Evolutionary conservation across 2,797 vertebrate genomes (phyloP).

Genomic region (Myotis findleyi): DNA sequence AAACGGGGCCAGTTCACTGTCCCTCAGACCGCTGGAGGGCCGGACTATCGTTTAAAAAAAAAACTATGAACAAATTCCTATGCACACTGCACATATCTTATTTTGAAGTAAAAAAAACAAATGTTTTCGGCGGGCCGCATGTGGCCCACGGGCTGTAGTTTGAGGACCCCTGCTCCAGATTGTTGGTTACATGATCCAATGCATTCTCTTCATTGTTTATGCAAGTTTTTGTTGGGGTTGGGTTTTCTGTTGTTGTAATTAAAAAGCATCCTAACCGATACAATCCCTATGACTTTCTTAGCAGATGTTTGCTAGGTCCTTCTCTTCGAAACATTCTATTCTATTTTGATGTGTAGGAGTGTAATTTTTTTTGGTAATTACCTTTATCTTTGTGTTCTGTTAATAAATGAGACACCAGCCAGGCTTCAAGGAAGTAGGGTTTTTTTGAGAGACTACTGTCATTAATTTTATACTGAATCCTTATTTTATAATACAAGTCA

Average conservation of each 20-base stretch:
- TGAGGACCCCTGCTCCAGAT: neutral
- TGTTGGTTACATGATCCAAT: neutral
- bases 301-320: conserved; percentile 37
- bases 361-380: conserved; percentile 64
- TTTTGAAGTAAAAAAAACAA: too few relatives aligned
- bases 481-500: conserved; percentile 39
- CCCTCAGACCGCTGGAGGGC: too few relatives aligned
- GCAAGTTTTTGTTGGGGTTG: neutral
- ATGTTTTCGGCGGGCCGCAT: too few relatives aligned
- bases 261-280: neutral
- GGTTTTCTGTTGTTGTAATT: conserved; percentile 30
- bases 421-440: conserved; percentile 48
- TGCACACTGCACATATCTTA: too few relatives aligned
- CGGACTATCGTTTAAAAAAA: too few relatives aligned
- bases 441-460: conserved; percentile 16
- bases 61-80: too few relatives aligned
- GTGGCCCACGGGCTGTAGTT: too few relatives aligned
- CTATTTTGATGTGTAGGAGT: conserved; percentile 58
- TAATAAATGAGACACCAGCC: conserved; percentile 13
- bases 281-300: conserved; percentile 39
- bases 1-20: too few relatives aligned
- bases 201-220: neutral
- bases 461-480: conserved; percentile 28
- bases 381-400: conserved; percentile 44
- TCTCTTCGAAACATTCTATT: conserved; percentile 64